These are phyloP conservation scores for Nasonia oneida DNA, from an alignment of 2,888 invertebrate genomes.

Conservation along the genomic window DNA sequence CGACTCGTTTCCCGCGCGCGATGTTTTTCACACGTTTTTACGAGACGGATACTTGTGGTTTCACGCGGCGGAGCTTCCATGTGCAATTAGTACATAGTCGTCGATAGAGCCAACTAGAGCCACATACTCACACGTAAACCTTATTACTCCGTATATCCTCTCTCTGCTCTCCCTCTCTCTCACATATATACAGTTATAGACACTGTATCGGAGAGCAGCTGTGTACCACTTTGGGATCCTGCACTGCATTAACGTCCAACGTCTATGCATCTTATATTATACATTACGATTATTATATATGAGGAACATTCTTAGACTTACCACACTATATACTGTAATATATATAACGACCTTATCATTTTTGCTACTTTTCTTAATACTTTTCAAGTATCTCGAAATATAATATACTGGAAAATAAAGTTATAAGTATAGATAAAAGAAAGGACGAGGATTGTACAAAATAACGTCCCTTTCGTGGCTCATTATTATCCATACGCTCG, in stretches of 20 bases:
- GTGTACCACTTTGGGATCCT: background rate
- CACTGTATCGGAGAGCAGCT: background rate
- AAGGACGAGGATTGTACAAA: background rate
- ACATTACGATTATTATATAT: background rate
- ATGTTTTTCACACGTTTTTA: conserved; percentile 66
- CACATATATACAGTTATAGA: background rate
- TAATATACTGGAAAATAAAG: background rate
- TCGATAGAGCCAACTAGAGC: background rate
- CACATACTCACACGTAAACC: background rate
- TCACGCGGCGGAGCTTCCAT: background rate
- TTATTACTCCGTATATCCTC: background rate
- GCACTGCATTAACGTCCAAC: conserved; percentile 27
- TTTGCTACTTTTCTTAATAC: conserved; percentile 49
- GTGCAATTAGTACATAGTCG: conserved; percentile 4
- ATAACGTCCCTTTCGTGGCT: background rate
- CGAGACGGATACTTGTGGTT: background rate
- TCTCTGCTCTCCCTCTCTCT: background rate
- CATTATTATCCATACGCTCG: background rate
- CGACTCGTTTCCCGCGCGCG: conserved; percentile 45
- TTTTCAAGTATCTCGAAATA: background rate
- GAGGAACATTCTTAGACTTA: background rate
- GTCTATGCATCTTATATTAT: conserved; percentile 13
- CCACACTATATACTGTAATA: conserved; percentile 3
- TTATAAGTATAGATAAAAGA: background rate
- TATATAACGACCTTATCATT: conserved; percentile 27